Conservation (phyloP, 2,888 invertebrate species). For the Catocala fraxini region DNA sequence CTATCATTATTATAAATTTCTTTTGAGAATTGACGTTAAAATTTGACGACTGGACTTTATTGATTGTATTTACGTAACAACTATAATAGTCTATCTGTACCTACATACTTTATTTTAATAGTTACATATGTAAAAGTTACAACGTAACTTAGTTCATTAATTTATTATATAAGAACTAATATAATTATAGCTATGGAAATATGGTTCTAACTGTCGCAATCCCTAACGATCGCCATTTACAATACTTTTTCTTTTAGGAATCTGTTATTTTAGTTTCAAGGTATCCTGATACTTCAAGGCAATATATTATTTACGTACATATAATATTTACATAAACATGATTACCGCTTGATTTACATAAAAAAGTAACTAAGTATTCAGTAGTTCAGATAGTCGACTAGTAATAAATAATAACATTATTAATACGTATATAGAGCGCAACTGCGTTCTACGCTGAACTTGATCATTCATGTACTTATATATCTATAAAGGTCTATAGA, state of each 20-base stretch:
- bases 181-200: neutral
- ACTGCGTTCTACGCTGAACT: neutral
- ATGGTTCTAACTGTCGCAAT: neutral
- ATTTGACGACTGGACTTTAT: neutral
- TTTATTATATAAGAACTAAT: neutral
- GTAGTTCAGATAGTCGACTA: no score
- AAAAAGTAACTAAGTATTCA: no score
- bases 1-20: constrained; percentile 6
- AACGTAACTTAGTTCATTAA: neutral
- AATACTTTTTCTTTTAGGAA: no score
- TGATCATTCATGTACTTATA: neutral
- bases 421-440: neutral
- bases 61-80: no score
- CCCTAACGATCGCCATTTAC: no score
- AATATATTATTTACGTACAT: no score
- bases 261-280: no score
- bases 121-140: neutral
- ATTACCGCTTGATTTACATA: no score
- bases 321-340: no score
- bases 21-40: neutral
- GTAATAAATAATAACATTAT: no score
- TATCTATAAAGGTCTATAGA: constrained; percentile 1
- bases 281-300: no score
- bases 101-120: neutral
- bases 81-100: no score